A percentile compares a stretch with the other conserved stretches of the same genome.
Conservation (phyloP, 53 echinoderm and acorn worm species). For the Temnopleurus reevesii region DNA sequence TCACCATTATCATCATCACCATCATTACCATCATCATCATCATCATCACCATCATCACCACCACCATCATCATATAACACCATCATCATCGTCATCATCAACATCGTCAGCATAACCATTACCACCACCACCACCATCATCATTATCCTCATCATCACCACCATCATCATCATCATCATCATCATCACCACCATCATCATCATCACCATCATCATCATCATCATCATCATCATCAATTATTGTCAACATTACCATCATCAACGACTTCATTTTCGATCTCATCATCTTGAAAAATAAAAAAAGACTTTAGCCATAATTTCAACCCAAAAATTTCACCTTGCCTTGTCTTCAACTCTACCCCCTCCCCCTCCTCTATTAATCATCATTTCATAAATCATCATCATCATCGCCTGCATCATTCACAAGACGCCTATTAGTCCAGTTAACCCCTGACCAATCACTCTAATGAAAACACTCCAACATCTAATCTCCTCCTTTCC, state of each 20-base stretch:
- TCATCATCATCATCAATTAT: neutral
- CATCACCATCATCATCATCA: neutral
- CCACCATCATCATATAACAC: neutral
- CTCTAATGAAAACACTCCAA: neutral
- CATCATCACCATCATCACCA: neutral
- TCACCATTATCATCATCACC: neutral
- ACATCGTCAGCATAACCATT: neutral
- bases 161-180: neutral
- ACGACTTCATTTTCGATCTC: neutral
- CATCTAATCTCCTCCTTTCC: slow-evolving; percentile 11
- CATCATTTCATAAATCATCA: slow-evolving; percentile 14
- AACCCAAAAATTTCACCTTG: too few relatives aligned
- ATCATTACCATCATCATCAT: neutral
- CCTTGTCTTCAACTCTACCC: neutral
- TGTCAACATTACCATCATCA: neutral
- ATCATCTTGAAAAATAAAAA: neutral
- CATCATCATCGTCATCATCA: neutral
- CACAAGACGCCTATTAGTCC: neutral
- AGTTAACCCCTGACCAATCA: slow-evolving; percentile 27
- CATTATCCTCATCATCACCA: neutral
- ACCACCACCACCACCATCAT: neutral
- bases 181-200: neutral
- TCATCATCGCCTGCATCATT: neutral
- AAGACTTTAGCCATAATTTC: too few relatives aligned
- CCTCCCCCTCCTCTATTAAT: neutral